A percentile compares a stretch with the other conserved stretches of the same genome.
These are phyloP conservation scores for Nibea albiflora DNA, from an alignment of 2,113 vertebrate species.

Conservation along the genomic window DNA sequence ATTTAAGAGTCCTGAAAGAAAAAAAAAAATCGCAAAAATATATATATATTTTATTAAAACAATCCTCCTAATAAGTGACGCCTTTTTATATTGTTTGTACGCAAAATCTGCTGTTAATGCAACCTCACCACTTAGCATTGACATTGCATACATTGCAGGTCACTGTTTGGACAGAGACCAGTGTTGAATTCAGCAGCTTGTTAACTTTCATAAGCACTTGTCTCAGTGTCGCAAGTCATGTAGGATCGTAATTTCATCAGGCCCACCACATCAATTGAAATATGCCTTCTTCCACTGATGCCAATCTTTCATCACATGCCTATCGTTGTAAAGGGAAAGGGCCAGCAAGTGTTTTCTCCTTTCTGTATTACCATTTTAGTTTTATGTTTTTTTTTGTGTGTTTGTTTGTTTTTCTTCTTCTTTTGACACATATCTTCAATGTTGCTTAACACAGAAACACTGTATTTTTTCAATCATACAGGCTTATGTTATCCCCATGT, in stretches of 20 bases:
- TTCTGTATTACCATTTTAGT: too few species aligned
- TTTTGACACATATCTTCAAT: too few species aligned
- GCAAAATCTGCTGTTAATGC: not conserved
- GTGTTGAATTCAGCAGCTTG: slow-evolving; percentile 21
- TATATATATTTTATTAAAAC: not conserved
- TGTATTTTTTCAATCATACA: too few species aligned
- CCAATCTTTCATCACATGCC: too few species aligned
- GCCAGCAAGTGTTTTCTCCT: too few species aligned
- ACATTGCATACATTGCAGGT: slow-evolving; percentile 16
- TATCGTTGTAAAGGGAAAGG: too few species aligned
- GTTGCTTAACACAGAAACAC: too few species aligned
- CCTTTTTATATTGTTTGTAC: not conserved
- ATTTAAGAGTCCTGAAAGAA: not conserved
- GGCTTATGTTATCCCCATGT: too few species aligned
- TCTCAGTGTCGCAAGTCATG: slow-evolving; percentile 7
- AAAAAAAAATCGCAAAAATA: not conserved
- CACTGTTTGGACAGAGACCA: slow-evolving; percentile 35
- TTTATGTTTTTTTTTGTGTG: too few species aligned
- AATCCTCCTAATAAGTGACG: not conserved
- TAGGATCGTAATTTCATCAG: not conserved
- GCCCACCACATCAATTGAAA: slow-evolving; percentile 3
- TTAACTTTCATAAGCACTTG: slow-evolving; percentile 23
- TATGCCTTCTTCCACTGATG: not conserved
- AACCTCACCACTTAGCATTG: not conserved
- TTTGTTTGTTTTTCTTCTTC: too few species aligned